Base-by-base conservation (phyloP, 2,888 invertebrate species). In the Xanthostigma xanthostigma region DNA sequence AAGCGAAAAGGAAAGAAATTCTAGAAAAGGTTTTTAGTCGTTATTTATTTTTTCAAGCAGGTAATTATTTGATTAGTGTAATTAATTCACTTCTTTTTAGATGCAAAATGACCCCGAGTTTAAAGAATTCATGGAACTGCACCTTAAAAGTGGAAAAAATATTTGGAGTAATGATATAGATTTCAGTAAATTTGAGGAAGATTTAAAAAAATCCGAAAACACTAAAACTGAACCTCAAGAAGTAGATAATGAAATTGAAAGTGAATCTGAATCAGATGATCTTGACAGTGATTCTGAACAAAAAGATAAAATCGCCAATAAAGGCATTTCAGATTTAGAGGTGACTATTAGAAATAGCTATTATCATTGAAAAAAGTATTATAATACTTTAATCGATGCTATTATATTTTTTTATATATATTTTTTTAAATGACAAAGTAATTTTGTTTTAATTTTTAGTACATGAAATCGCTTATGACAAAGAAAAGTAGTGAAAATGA, bases 71-170 rank as follows among this genome's bases (percentile, higher is more conserved):
- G 35, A 8, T 45, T 45, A 13, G 48, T 35, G 12, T 49, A 49
- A 44, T 44, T 34, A 48, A 46, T 45, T 59, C 64, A 40, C 48
- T 38, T 55, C 47, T 44, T 64, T 69, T 50, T 61, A 85, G 76
- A 84, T 87, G 59, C 85, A 84, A 70, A 80, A 88, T 68, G 93
- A 95, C 70, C 88, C 91, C 33, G 70, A 87, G 44, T 95, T 96
- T 70, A 72, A 78, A 53, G 93, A 95, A 64, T 96, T 92, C 63
- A 72, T 95, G 64, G 81, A 88, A 65, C 79, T 82, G n/a, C 91
- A 93, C 64, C 73, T 81, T 43, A 77, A 76, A 51, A 67, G 70
- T 27, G 60, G 60, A 8, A 63, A 60, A 59, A 59, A 55, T 62
- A 62, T 68, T 41, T 79, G 79, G 78, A 69, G 63, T 14, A 76